These are phyloP conservation scores for Ips typographus DNA, from an alignment of 1,140 invertebrate species.

Conservation along the genomic window DNA sequence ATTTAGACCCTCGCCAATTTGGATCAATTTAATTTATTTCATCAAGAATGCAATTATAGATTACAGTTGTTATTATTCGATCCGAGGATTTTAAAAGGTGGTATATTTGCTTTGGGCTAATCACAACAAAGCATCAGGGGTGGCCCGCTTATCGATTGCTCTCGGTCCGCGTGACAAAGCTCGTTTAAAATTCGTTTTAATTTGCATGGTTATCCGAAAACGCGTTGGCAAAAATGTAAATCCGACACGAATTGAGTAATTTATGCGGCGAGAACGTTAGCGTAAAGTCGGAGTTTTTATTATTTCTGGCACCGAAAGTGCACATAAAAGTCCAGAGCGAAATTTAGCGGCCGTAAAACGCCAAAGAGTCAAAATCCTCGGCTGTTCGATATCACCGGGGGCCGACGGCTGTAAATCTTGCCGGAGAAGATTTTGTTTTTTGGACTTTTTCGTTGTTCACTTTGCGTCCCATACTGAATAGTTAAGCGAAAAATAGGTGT, in stretches of 20 bases:
- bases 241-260: constrained; percentile 17
- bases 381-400: constrained; percentile 1
- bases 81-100: too few relatives aligned
- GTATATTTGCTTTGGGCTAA: too few relatives aligned
- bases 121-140: too few relatives aligned
- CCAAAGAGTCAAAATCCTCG: constrained; percentile 15
- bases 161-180: background rate
- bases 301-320: constrained; percentile 22
- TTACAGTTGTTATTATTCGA: too few relatives aligned
- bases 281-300: constrained; percentile 23
- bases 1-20: too few relatives aligned
- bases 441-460: too few relatives aligned
- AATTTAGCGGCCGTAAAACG: constrained; percentile 20
- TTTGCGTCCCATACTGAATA: too few relatives aligned
- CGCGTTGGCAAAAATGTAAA: constrained; percentile 7
- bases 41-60: too few relatives aligned
- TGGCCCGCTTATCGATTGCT: too few relatives aligned
- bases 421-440: too few relatives aligned
- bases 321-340: constrained; percentile 11
- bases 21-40: too few relatives aligned
- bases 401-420: constrained; percentile 11
- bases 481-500: too few relatives aligned
- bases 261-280: constrained; percentile 12
- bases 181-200: constrained; percentile 4
- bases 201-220: constrained; percentile 8